Evolutionary conservation across 35 echinoderm and acorn worm genomes (phyloP), one percentile per base, ranked within the genome.

Genomic region (Ophiothrix spiculata): DNA sequence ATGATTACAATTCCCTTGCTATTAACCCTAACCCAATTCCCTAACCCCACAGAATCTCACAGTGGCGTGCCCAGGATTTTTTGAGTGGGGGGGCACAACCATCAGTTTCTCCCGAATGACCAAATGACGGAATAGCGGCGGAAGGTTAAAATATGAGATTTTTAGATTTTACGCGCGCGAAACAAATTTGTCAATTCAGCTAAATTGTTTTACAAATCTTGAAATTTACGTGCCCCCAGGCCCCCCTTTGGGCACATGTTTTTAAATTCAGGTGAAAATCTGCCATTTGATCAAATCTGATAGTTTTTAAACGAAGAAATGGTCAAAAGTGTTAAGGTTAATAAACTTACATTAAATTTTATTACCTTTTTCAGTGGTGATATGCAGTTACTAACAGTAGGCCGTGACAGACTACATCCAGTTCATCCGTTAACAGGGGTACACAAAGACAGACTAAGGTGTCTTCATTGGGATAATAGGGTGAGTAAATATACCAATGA

Each of bases 341-440:
- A 0, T 38, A 31, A 33, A 33, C 49, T 81, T 75, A 74, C 73
- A 79, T n/a, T n/a, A n/a, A n/a, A n/a, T n/a, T n/a, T n/a, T n/a
- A n/a, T n/a, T n/a, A n/a, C n/a, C n/a, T n/a, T 32, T 69, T 74
- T 17, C 91, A 97, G 91, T 78, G 94, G 94, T 83, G 87, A 97
- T 39, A 75, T 87, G 36, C 84, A 85, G 41, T 69, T 97, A 17
- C 64, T 97, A 29, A 90, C 91, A 40, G 90, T 92, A 74, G 94
- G 94, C 0, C 80, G 83, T 75, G 94, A 97, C 40, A 92, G 86
- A 35, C 42, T 97, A 35, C 90, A 97, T 84, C 79, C 87, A 40
- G 87, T 97, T 10, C 90, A 89, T 45, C 40, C 90, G 39, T 73
- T 97, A 6, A 76, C 83, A 29, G 91, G 90, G 32, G 87, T 79